Base-by-base conservation (phyloP, 2,113 vertebrate species). In the Vidua chalybeata region DNA sequence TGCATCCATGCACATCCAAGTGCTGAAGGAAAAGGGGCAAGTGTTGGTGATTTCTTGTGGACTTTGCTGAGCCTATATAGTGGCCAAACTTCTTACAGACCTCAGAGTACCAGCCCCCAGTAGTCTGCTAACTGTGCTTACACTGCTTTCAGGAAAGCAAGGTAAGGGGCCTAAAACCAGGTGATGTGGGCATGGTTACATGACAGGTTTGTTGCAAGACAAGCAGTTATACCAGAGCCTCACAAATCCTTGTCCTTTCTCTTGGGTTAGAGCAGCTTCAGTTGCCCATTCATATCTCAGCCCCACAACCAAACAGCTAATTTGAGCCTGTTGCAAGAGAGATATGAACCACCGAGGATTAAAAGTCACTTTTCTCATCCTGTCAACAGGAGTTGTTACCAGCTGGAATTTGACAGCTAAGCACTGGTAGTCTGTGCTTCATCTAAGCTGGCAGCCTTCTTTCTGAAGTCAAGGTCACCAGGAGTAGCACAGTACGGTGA, bases 351-450 rank as follows among this genome's bases (percentile, higher is more conserved):
- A 51, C 15, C 1, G 18, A 89, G 74, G 71, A 52, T 55, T 45
- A 64, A 88, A 90, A 80, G 59, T 77, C 1, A n/a, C 52, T 90
- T 86, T 91, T 26, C 45, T 77, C 68, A 74, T 89, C 28, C 52
- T 83, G 73, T 48, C 67, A 85, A 43, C 10, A 5, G 68, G 35
- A 35, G 35, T 35, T 35, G 35, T 87, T 55, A 51, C 52, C 1
- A 6, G 19, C 51, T 54, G 78, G 67, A 95, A 95, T 89, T 69
- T 90, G 72, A 87, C 82, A 90, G 84, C 90, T 93, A 83, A 91
- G 82, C 78, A 88, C 62, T 74, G 58, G 55, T 82, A 51, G 74
- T 43, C 82, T 64, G 68, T 13, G 19, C 83, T 91, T 37, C 35
- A 52, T 85, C 89, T 81, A 45, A 77, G 37, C 59, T 77, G 75